These are phyloP conservation scores for Lophius americanus DNA, from an alignment of 2,797 vertebrate genomes.

Conservation along the genomic window DNA sequence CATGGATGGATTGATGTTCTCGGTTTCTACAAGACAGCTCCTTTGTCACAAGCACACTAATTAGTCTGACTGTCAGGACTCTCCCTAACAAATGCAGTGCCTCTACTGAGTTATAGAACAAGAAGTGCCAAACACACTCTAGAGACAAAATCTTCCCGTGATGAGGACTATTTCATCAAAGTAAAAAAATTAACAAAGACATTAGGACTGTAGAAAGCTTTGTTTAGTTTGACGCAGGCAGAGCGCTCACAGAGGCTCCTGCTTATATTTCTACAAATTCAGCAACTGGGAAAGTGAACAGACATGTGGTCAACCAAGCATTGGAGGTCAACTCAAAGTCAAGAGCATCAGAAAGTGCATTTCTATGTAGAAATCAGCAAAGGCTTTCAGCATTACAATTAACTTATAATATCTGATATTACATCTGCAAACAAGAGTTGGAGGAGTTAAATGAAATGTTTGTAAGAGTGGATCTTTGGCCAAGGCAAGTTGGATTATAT, in stretches of 20 bases:
- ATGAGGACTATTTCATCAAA: constrained; percentile 67
- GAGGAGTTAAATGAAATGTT: too few relatives aligned
- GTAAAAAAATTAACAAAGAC: constrained; percentile 70
- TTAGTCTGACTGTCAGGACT: constrained; percentile 67
- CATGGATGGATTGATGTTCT: constrained; percentile 60
- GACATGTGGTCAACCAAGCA: not conserved
- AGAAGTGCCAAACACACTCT: constrained; percentile 44
- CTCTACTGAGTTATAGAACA: constrained; percentile 58
- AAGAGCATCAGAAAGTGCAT: constrained; percentile 1
- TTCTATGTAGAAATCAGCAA: not conserved
- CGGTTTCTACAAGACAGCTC: constrained; percentile 57
- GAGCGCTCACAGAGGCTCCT: constrained; percentile 38
- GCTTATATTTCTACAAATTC: constrained; percentile 34
- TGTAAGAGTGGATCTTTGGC: too few relatives aligned
- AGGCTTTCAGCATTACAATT: constrained; percentile 1
- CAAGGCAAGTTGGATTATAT: too few relatives aligned
- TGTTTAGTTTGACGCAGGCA: constrained; percentile 38
- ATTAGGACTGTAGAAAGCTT: constrained; percentile 39
- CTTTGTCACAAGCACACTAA: constrained; percentile 74
- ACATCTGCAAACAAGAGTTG: too few relatives aligned
- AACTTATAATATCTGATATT: constrained; percentile 6
- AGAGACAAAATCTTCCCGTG: constrained; percentile 57
- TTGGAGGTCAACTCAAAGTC: constrained; percentile 7
- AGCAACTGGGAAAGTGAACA: not conserved
- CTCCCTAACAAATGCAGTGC: constrained; percentile 63